Conservation (phyloP, 2,888 invertebrate genomes). For the Orthosia incerta region DNA sequence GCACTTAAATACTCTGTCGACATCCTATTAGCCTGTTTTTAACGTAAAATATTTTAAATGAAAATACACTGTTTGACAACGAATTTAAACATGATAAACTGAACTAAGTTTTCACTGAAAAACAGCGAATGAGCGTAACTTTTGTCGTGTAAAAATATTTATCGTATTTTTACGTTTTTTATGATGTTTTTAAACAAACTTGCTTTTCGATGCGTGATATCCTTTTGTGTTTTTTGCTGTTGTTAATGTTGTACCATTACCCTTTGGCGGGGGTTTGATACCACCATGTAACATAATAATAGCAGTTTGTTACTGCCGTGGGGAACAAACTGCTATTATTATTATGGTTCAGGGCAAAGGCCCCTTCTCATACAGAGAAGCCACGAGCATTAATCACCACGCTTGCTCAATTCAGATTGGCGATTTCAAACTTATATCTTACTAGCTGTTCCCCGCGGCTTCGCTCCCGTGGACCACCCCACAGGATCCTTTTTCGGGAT, state of each 20-base stretch:
- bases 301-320: too few relatives aligned
- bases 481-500: too few relatives aligned
- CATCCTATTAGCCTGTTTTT: constrained; percentile 52
- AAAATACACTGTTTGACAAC: constrained; percentile 41
- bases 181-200: background rate
- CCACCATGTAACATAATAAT: too few relatives aligned
- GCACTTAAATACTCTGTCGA: constrained; percentile 51
- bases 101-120: constrained; percentile 21
- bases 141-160: constrained; percentile 5
- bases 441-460: too few relatives aligned
- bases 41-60: constrained; percentile 52
- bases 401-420: too few relatives aligned
- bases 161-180: background rate
- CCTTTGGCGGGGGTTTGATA: too few relatives aligned
- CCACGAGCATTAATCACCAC: too few relatives aligned
- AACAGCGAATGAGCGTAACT: background rate
- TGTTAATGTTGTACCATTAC: background rate
- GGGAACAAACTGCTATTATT: too few relatives aligned
- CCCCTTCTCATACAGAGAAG: too few relatives aligned
- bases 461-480: too few relatives aligned
- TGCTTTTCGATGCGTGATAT: background rate
- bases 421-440: too few relatives aligned
- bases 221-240: background rate
- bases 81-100: constrained; percentile 27
- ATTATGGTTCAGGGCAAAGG: too few relatives aligned